Evolutionary conservation across 2,888 invertebrate genomes (phyloP).

Genomic region (Odontocolon sp.): DNA sequence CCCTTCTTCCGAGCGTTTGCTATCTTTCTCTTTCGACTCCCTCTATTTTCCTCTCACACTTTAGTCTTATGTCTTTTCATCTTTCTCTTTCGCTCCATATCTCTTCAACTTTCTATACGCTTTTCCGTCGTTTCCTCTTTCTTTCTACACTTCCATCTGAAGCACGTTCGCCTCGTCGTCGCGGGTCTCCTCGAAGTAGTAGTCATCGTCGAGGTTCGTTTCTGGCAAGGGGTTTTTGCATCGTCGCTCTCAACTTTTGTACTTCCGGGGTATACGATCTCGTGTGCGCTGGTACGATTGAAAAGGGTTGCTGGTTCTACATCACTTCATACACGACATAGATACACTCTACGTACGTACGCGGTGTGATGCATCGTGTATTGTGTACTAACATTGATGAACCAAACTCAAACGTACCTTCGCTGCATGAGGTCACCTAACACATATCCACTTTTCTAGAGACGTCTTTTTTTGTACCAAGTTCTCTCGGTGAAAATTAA

Average conservation of each 20-base stretch:
- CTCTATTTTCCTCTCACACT: conserved; percentile 23
- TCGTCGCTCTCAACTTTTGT: conserved; percentile 18
- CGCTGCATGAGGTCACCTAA: too few species aligned
- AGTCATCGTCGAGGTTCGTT: not conserved
- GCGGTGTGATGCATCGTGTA: too few species aligned
- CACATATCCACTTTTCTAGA: too few species aligned
- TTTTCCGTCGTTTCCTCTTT: not conserved
- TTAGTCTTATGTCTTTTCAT: not conserved
- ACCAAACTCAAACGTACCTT: too few species aligned
- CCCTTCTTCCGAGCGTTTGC: too few species aligned
- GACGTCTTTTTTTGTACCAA: too few species aligned
- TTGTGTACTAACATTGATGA: too few species aligned
- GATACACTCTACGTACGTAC: not conserved
- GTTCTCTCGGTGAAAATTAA: too few species aligned
- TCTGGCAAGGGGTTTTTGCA: conserved; percentile 2
- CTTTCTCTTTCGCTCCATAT: conserved; percentile 13
- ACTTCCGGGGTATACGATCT: not conserved
- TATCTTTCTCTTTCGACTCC: conserved; percentile 79
- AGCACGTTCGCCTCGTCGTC: conserved; percentile 10
- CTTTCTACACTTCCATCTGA: not conserved
- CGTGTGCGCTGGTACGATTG: not conserved
- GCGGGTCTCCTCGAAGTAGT: too few species aligned
- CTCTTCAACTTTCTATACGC: not conserved
- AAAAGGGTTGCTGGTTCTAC: not conserved
- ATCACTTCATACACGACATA: not conserved